Evolutionary conservation across 2,797 vertebrate species (phyloP).

Genomic region (Sandelia bainsii): DNA sequence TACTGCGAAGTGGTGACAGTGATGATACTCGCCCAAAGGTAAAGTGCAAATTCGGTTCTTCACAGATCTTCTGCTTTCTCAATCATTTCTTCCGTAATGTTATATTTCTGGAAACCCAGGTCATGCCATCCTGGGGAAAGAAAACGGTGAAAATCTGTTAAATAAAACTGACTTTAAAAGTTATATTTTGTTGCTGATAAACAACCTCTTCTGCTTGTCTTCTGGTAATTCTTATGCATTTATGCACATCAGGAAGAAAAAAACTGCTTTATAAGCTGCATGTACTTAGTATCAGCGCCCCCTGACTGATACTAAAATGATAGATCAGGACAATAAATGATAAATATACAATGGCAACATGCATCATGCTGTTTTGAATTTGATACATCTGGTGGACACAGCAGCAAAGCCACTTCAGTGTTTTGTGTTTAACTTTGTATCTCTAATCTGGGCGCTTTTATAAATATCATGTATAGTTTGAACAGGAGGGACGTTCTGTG

Average conservation of each 20-base stretch:
- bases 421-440: background rate
- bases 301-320: background rate
- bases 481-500: no score
- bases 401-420: conserved; percentile 12
- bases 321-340: no score
- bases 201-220: background rate
- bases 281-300: background rate
- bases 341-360: background rate
- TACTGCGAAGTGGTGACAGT: background rate
- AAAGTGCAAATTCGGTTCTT: conserved; percentile 51
- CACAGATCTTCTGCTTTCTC: conserved; percentile 1
- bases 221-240: background rate
- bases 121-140: conserved; percentile 83
- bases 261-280: background rate
- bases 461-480: no score
- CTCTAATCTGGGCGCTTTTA: no score
- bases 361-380: background rate
- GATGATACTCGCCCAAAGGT: conserved; percentile 1
- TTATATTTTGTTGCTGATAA: background rate
- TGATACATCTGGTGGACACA: background rate
- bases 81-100: conserved; percentile 75
- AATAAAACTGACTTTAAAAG: background rate
- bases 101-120: conserved; percentile 86
- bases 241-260: background rate
- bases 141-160: conserved; percentile 15